Conservation (phyloP, 2,888 invertebrate genomes). For the Ecliptopera silaceata region DNA sequence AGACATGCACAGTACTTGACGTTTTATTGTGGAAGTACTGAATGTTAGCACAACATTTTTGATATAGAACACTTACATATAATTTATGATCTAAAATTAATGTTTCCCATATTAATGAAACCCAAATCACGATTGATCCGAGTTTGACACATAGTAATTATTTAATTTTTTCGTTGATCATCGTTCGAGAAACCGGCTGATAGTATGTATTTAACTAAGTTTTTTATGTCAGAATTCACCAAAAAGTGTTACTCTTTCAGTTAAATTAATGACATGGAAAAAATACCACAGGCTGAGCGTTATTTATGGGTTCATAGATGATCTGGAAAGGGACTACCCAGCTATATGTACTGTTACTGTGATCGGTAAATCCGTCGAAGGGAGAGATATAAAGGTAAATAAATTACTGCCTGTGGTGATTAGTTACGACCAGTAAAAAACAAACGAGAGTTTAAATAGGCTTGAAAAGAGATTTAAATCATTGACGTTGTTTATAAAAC, state of each 20-base stretch:
- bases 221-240: not conserved
- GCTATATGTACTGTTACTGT: constrained; percentile 88
- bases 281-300: constrained; percentile 89
- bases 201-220: too few relatives aligned
- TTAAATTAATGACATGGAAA: constrained; percentile 87
- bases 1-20: too few relatives aligned
- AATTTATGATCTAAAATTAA: too few relatives aligned
- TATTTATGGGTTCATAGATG: constrained; percentile 90
- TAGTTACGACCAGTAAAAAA: constrained; percentile 3
- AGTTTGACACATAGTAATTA: too few relatives aligned
- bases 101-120: too few relatives aligned
- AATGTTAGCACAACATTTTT: too few relatives aligned
- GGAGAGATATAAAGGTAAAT: constrained; percentile 87
- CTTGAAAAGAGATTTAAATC: not conserved
- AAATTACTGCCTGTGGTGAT: constrained; percentile 14
- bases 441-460: not conserved
- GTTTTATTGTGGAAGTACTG: too few relatives aligned
- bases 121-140: too few relatives aligned
- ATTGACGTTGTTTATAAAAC: not conserved
- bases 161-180: too few relatives aligned
- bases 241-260: constrained; percentile 46
- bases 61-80: too few relatives aligned
- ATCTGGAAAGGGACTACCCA: constrained; percentile 89
- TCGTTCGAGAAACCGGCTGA: too few relatives aligned
- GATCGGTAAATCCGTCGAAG: constrained; percentile 91